phyloP scores from a whole-genome alignment of 2,888 invertebrate genomes.

The Machimus rusticus region DNA sequence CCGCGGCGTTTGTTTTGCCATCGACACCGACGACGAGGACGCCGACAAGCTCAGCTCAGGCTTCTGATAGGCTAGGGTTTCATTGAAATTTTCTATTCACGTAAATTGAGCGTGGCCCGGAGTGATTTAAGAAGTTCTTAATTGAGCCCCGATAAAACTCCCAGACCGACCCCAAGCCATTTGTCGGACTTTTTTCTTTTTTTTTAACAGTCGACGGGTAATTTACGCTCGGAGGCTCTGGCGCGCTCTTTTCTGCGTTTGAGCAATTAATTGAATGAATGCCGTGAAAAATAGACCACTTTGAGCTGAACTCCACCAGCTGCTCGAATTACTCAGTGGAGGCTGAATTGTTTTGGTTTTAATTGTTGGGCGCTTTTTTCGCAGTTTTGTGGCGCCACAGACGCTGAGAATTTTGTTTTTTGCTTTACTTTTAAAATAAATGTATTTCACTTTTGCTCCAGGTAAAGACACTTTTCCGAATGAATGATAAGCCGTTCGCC shows the following conservation, averaged over 20 bases:
- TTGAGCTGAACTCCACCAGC: neutral
- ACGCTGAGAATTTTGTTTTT: neutral
- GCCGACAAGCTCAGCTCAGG: neutral
- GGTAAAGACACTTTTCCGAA: neutral
- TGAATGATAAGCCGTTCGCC: too few relatives aligned
- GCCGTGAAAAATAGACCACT: neutral
- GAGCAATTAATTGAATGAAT: neutral
- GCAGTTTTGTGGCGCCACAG: neutral
- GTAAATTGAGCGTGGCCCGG: constrained; percentile 6
- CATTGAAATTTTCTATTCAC: constrained; percentile 35
- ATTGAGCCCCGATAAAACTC: constrained; percentile 21
- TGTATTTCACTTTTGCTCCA: neutral
- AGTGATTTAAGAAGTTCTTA: constrained; percentile 34
- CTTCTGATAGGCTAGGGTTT: neutral
- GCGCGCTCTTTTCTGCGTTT: neutral
- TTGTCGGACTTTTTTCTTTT: neutral
- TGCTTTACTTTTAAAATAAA: neutral
- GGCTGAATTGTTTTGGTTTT: neutral
- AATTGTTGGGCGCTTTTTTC: neutral
- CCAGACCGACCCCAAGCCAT: neutral
- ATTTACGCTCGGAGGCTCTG: neutral
- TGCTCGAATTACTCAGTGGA: neutral
- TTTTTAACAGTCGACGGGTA: neutral
- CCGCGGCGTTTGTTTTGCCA: neutral
- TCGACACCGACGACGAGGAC: constrained; percentile 9